Conservation (phyloP, 2,797 vertebrate genomes). For the Chelonia mydas region DNA sequence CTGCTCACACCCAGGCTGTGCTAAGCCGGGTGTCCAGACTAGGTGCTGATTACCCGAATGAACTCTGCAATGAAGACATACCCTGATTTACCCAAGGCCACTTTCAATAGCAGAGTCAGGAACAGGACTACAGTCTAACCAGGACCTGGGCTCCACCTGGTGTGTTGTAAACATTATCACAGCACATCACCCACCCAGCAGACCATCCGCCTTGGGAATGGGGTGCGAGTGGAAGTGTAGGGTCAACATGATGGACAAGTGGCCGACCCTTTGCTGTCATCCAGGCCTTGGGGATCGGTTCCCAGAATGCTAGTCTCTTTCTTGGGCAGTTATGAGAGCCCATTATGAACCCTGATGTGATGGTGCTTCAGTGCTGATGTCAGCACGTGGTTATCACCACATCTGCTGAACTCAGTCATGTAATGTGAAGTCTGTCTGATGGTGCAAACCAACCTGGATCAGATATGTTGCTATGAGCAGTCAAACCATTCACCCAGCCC, state of each 20-base stretch:
- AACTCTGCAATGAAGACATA: background rate
- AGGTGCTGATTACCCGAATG: background rate
- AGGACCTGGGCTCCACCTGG: fast-evolving
- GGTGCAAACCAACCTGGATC: background rate
- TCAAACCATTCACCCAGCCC: background rate
- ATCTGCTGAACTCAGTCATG: background rate
- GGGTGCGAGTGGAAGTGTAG: background rate
- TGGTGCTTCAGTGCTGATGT: background rate
- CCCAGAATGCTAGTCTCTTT: background rate
- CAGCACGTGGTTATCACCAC: background rate
- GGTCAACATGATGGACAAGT: fast-evolving
- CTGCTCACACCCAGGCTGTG: background rate
- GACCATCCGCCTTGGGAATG: background rate
- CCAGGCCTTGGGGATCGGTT: background rate
- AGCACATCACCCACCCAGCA: background rate
- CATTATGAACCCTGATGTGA: background rate
- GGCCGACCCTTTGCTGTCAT: background rate
- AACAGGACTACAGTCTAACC: background rate
- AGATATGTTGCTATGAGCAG: background rate
- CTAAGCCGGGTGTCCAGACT: background rate
- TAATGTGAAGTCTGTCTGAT: background rate
- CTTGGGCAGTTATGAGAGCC: background rate
- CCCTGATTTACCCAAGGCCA: background rate
- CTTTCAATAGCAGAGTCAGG: background rate
- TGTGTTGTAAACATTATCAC: fast-evolving